These are phyloP conservation scores for Amphibalanus amphitrite DNA, from an alignment of 1,140 invertebrate genomes.

Conservation along the genomic window DNA sequence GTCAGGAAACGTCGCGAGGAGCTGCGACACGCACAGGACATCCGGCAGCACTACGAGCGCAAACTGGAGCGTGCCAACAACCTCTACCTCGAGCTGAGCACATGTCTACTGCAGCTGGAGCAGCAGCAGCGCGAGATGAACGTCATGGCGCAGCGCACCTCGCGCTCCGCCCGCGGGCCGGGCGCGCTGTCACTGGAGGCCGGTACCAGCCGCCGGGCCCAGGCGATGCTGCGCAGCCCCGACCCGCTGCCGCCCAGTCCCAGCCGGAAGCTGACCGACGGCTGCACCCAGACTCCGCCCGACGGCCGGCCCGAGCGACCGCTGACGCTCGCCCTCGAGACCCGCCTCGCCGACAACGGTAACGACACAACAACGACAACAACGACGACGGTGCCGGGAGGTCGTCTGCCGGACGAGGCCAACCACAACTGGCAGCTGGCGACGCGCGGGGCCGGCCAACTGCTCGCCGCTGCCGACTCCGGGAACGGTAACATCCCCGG, in stretches of 20 bases:
- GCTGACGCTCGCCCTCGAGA: background rate
- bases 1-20: conserved; percentile 60
- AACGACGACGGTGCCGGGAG: background rate
- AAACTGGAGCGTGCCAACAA: conserved; percentile 83
- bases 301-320: background rate
- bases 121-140: conserved; percentile 63
- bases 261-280: background rate
- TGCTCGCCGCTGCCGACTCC: background rate
- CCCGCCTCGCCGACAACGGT: background rate
- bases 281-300: background rate
- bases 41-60: conserved; percentile 75
- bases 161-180: no score
- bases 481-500: background rate
- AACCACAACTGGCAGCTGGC: background rate
- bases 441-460: background rate
- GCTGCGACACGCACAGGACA: conserved; percentile 71
- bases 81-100: conserved; percentile 72
- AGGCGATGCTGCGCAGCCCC: background rate
- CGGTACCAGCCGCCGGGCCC: background rate
- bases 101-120: conserved; percentile 66
- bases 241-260: background rate
- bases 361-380: background rate
- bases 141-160: conserved; percentile 20
- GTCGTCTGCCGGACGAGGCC: background rate
- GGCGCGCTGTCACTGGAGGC: background rate